Percentiles rank a stretch among this genome's conserved stretches.
Conservation (phyloP, 2,888 invertebrate genomes). For the Tipula lateralis region DNA sequence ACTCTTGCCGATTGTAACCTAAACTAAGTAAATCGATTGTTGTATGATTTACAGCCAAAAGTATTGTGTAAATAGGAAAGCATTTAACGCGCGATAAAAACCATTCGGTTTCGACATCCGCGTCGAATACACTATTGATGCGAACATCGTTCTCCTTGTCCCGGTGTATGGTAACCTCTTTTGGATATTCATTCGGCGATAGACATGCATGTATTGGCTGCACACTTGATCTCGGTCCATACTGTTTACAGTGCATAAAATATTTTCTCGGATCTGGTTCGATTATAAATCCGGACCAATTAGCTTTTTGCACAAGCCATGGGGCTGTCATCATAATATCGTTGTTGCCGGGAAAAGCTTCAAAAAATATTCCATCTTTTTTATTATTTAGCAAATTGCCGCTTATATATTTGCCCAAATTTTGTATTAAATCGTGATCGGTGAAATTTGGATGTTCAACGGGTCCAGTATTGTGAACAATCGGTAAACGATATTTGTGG, state of each 20-base stretch:
- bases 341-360: constrained; percentile 57
- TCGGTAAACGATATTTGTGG: constrained; percentile 48
- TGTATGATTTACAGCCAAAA: constrained; percentile 69
- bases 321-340: constrained; percentile 61
- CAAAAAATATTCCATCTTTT: constrained; percentile 66
- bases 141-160: constrained; percentile 52
- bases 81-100: constrained; percentile 74
- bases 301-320: constrained; percentile 64
- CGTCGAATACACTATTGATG: constrained; percentile 52
- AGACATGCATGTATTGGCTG: constrained; percentile 73
- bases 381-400: constrained; percentile 44
- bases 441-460: constrained; percentile 41
- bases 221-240: constrained; percentile 54
- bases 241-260: constrained; percentile 59
- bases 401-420: constrained; percentile 46
- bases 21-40: constrained; percentile 66
- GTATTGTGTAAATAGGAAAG: constrained; percentile 75
- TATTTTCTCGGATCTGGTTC: constrained; percentile 75
- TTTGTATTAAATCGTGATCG: constrained; percentile 42
- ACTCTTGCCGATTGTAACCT: constrained; percentile 49
- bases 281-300: constrained; percentile 71
- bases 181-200: constrained; percentile 68
- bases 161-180: constrained; percentile 60
- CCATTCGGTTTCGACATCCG: constrained; percentile 51
- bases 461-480: constrained; percentile 39